Conservation (phyloP, 2,113 vertebrate genomes). For the Coreoperca whiteheadi region DNA sequence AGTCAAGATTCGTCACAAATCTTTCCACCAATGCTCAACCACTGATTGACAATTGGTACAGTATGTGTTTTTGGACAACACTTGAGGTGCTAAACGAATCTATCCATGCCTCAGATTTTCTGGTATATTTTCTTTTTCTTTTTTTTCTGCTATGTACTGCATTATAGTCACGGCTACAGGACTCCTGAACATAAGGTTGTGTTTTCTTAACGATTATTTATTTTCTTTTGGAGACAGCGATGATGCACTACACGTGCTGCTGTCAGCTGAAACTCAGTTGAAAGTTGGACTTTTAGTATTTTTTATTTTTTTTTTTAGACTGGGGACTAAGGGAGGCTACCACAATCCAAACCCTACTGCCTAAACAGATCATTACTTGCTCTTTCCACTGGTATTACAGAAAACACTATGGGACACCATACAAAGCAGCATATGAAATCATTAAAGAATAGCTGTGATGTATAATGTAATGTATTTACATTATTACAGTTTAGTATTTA, state of each 20-base stretch:
- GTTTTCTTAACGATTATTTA: not conserved
- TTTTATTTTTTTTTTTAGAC: not conserved
- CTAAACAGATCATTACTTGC: not conserved
- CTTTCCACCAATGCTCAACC: too few species aligned
- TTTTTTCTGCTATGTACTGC: not conserved
- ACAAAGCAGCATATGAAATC: not conserved
- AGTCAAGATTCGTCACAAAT: not conserved
- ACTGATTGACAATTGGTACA: not conserved
- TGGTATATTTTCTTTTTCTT: not conserved
- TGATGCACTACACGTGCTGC: not conserved
- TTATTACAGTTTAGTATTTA: not conserved
- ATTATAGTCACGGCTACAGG: not conserved
- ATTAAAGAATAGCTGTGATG: not conserved
- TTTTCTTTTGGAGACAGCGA: not conserved
- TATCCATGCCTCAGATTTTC: not conserved
- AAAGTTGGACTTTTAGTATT: not conserved
- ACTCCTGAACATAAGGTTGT: not conserved
- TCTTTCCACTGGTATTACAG: not conserved
- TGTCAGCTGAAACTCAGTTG: not conserved
- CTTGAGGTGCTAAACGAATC: not conserved
- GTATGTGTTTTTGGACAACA: not conserved
- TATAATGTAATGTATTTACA: not conserved
- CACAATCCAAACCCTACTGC: not conserved
- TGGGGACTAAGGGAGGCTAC: not conserved
- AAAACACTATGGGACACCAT: not conserved